phyloP scores from a whole-genome alignment of 2,797 vertebrate species.

The Uromys caudimaculatus region DNA sequence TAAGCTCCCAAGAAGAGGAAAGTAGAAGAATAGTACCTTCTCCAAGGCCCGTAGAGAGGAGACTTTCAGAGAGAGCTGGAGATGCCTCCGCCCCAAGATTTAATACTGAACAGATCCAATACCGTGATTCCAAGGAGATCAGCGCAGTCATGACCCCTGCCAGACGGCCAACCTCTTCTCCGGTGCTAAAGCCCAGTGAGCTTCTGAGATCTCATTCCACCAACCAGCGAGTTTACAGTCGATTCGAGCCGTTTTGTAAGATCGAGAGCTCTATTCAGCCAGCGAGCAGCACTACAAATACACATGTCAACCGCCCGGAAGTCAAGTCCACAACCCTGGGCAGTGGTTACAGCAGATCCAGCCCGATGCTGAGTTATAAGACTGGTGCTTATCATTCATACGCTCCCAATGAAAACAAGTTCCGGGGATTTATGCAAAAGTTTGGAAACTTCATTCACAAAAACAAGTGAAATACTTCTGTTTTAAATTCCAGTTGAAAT shows the following conservation, averaged over 20 bases:
- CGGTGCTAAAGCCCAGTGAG: constrained; percentile 80
- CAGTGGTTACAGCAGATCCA: constrained; percentile 85
- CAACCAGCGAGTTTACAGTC: constrained; percentile 91
- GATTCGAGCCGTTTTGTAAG: constrained; percentile 92
- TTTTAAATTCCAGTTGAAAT: constrained; percentile 59
- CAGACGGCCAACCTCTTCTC: constrained; percentile 77
- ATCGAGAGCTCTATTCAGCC: constrained; percentile 86
- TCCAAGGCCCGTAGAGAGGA: constrained; percentile 81
- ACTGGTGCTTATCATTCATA: constrained; percentile 84
- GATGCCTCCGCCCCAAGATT: constrained; percentile 92
- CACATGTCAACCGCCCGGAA: constrained; percentile 84
- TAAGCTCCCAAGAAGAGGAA: constrained; percentile 81
- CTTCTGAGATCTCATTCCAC: constrained; percentile 83
- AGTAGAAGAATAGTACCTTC: constrained; percentile 79
- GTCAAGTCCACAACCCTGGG: constrained; percentile 85
- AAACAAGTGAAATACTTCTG: constrained; percentile 86
- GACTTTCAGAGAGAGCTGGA: constrained; percentile 83
- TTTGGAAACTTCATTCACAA: constrained; percentile 95
- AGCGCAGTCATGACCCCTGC: constrained; percentile 58
- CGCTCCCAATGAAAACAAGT: constrained; percentile 93
- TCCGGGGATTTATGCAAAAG: constrained; percentile 95
- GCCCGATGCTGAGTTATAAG: constrained; percentile 85
- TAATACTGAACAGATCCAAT: constrained; percentile 91
- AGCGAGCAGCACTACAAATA: constrained; percentile 80
- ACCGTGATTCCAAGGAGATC: constrained; percentile 83